A percentile compares a stretch with the other conserved stretches of the same genome.
Evolutionary conservation across 2,113 vertebrate species (phyloP).

Genomic region (Psilopogon haemacephalus): DNA sequence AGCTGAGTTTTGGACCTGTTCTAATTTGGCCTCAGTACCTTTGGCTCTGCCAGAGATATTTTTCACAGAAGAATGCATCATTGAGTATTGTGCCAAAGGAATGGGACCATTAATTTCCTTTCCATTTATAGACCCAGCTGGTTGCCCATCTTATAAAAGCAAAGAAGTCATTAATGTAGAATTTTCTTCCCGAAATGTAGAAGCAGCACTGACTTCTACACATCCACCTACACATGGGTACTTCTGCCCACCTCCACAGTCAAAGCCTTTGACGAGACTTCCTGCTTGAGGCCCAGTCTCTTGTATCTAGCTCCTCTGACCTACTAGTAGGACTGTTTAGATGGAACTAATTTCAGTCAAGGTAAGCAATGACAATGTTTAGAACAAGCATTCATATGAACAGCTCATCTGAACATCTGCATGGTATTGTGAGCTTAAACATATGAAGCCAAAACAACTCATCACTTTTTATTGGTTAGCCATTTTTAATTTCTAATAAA

Average conservation of each 20-base stretch:
- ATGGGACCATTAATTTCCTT: not conserved
- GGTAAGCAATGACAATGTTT: not conserved
- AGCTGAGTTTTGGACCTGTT: not conserved
- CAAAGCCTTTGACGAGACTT: not conserved
- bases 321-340: not conserved
- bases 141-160: not conserved
- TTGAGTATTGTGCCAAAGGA: not conserved
- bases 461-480: not conserved
- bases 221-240: not conserved
- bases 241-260: not conserved
- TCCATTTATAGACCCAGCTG: not conserved
- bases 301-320: not conserved
- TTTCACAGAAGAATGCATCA: not conserved
- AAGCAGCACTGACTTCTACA: rapidly evolving
- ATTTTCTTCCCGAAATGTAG: not conserved
- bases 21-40: not conserved
- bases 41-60: not conserved
- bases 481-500: not conserved
- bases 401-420: not conserved
- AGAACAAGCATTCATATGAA: not conserved
- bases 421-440: not conserved
- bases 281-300: not conserved
- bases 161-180: not conserved
- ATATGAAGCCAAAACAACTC: not conserved
- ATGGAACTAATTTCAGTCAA: not conserved